Evolutionary conservation across 1,140 invertebrate species (phyloP).

Genomic region (Acromyrmex heyeri): DNA sequence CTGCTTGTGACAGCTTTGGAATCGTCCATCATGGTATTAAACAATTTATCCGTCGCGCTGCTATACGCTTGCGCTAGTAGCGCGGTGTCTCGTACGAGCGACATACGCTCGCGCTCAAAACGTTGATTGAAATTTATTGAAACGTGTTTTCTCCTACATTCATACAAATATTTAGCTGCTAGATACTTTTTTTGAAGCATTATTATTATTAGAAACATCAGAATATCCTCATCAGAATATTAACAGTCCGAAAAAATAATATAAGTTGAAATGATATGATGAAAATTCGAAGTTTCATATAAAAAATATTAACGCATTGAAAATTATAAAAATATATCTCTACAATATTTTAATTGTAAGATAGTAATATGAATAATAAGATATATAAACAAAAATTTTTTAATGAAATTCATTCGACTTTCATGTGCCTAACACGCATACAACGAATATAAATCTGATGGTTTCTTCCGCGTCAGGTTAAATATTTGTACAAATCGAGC

Average conservation of each 20-base stretch:
- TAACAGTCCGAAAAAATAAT: not conserved
- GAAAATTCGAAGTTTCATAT: not conserved
- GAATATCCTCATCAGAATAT: not conserved
- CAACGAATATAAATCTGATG: not conserved
- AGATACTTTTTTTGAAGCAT: conserved; percentile 6
- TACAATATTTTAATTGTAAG: not conserved
- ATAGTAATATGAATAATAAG: not conserved
- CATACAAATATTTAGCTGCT: not conserved
- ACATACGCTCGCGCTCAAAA: conserved; percentile 36
- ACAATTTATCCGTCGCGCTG: conserved; percentile 75
- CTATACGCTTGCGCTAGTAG: conserved; percentile 20
- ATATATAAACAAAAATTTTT: not conserved
- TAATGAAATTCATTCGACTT: not conserved
- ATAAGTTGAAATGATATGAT: not conserved
- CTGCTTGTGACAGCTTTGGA: conserved; percentile 72
- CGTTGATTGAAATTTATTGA: conserved; percentile 71
- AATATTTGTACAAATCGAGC: conserved; percentile 35
- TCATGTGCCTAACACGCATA: not conserved
- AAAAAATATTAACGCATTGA: not conserved
- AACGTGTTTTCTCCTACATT: conserved; percentile 5
- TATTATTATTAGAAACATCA: conserved; percentile 5
- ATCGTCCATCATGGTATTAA: conserved; percentile 77
- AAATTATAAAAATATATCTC: not conserved
- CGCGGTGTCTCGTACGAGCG: conserved; percentile 40
- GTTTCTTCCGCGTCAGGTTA: conserved; percentile 18